phyloP scores from a whole-genome alignment of 2,888 invertebrate genomes.

The Chalcis sispes region DNA sequence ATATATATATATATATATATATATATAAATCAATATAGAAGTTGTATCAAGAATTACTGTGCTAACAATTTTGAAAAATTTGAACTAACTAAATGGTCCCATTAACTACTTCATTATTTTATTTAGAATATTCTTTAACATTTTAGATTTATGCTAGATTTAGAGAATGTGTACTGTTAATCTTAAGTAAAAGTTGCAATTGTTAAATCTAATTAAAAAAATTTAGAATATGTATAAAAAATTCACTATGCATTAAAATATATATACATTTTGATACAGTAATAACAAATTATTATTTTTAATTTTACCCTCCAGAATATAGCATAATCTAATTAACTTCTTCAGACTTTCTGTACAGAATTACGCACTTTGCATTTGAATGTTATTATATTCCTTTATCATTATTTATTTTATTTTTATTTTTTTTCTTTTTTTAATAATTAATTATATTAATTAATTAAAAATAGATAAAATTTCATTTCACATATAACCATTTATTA shows the following conservation, averaged over 20 bases:
- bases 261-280: slow-evolving; percentile 47
- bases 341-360: not conserved
- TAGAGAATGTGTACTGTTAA: slow-evolving; percentile 38
- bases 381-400: too few species aligned
- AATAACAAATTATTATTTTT: not conserved
- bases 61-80: slow-evolving; percentile 26
- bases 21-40: slow-evolving; percentile 21
- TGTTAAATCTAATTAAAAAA: slow-evolving; percentile 50
- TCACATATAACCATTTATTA: too few species aligned
- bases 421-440: too few species aligned
- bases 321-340: too few species aligned
- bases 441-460: too few species aligned
- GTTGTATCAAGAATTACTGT: slow-evolving; percentile 21
- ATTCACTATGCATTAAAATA: slow-evolving; percentile 38
- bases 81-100: slow-evolving; percentile 6
- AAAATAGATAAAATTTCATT: too few species aligned
- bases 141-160: slow-evolving; percentile 29
- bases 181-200: slow-evolving; percentile 49
- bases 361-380: too few species aligned
- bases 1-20: slow-evolving; percentile 19
- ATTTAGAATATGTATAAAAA: slow-evolving; percentile 43
- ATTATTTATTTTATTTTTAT: too few species aligned
- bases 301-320: too few species aligned
- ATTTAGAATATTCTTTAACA: slow-evolving; percentile 5
- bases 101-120: slow-evolving; percentile 17